Evolutionary conservation across 2,797 vertebrate genomes (phyloP).

Genomic region (Melopsittacus undulatus): DNA sequence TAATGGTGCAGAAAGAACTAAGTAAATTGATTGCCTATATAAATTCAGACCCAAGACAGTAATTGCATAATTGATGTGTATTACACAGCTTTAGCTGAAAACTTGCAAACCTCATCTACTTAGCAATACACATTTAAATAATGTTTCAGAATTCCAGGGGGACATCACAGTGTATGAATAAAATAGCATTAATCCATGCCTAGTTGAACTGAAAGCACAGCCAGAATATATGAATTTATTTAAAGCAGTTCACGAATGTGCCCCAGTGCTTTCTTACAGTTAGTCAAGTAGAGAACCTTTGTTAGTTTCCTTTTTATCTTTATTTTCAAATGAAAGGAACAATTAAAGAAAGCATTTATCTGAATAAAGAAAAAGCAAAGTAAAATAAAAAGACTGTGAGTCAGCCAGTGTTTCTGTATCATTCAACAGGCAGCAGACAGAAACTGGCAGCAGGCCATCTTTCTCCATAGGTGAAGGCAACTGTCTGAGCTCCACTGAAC

Average conservation of each 20-base stretch:
- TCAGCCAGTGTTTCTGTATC: slow-evolving; percentile 7
- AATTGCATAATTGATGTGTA: slow-evolving; percentile 58
- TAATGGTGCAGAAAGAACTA: not conserved
- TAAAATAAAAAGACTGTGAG: not conserved
- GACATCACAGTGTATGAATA: slow-evolving; percentile 27
- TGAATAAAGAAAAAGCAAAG: slow-evolving; percentile 24
- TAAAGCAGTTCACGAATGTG: not conserved
- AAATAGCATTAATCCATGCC: slow-evolving; percentile 40
- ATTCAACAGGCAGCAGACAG: not conserved
- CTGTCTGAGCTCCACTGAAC: not conserved
- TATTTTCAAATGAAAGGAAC: slow-evolving; percentile 46
- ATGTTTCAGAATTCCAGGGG: slow-evolving; percentile 47
- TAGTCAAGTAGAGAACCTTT: slow-evolving; percentile 34
- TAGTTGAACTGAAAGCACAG: slow-evolving; percentile 29
- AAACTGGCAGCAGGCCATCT: slow-evolving; percentile 27
- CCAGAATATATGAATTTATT: slow-evolving; percentile 41
- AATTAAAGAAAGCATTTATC: slow-evolving; percentile 38
- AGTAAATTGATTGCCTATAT: slow-evolving; percentile 11
- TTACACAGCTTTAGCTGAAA: slow-evolving; percentile 18
- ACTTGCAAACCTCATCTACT: slow-evolving; percentile 45
- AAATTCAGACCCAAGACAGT: slow-evolving; percentile 28
- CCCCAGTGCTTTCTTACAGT: slow-evolving; percentile 14
- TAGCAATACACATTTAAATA: slow-evolving; percentile 53
- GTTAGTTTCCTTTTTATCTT: slow-evolving; percentile 37
- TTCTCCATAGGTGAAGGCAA: not conserved